Evolutionary conservation across 2,797 vertebrate genomes (phyloP).

Genomic region (Onychomys torridus): DNA sequence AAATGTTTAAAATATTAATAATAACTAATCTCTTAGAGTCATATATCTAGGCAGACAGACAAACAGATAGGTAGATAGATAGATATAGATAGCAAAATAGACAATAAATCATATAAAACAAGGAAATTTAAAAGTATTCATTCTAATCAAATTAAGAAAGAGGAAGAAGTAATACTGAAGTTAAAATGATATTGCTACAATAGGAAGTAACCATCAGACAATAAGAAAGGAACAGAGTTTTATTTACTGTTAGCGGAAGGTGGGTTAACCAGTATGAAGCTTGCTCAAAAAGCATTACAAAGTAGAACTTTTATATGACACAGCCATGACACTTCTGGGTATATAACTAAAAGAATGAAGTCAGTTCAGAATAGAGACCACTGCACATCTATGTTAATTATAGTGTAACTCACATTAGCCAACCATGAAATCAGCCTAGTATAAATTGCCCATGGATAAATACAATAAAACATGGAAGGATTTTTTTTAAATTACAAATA

Average conservation of each 20-base stretch:
- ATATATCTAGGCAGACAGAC: neutral
- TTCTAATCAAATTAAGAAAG: neutral
- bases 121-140: neutral
- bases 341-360: neutral
- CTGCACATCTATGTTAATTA: neutral
- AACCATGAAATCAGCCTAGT: neutral
- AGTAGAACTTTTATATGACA: neutral
- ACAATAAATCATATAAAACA: neutral
- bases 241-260: neutral
- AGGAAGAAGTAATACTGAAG: too few species aligned
- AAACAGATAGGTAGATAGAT: neutral
- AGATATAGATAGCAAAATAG: neutral
- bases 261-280: neutral
- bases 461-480: too few species aligned
- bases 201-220: neutral
- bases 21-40: neutral
- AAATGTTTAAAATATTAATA: neutral
- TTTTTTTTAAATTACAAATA: neutral
- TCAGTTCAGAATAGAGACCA: neutral
- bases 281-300: too few species aligned
- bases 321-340: neutral
- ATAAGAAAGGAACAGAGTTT: neutral
- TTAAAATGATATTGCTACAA: neutral
- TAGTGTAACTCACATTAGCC: neutral
- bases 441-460: neutral